Evolutionary conservation across 2,113 vertebrate genomes (phyloP).

Genomic region (Xiphophorus maculatus): DNA sequence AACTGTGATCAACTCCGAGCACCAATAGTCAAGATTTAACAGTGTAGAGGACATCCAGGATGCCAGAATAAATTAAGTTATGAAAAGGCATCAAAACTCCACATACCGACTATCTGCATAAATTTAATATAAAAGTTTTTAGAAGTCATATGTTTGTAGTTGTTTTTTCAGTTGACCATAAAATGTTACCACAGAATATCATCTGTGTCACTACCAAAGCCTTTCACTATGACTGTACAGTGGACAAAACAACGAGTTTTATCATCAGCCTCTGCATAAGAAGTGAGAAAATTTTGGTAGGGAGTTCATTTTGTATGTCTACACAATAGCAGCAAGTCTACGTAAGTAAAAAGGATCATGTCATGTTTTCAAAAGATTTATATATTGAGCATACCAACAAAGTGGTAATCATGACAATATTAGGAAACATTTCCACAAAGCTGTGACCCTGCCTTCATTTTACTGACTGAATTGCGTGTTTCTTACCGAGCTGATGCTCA

Average conservation of each 20-base stretch:
- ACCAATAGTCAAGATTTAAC: background rate
- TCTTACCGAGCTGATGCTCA: slow-evolving; percentile 92
- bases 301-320: background rate
- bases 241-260: background rate
- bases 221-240: background rate
- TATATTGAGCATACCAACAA: background rate
- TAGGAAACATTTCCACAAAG: background rate
- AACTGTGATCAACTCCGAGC: too few species aligned
- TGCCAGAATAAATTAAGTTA: background rate
- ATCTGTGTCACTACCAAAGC: background rate
- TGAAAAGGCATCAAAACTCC: background rate
- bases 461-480: background rate
- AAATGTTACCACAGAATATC: background rate
- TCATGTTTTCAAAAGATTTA: background rate
- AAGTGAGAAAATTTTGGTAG: background rate
- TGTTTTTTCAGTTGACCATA: background rate
- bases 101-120: too few species aligned
- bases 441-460: too few species aligned
- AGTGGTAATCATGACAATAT: background rate
- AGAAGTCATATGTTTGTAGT: background rate
- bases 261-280: background rate
- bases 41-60: background rate
- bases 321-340: slow-evolving; percentile 5
- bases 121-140: background rate
- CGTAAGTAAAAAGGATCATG: background rate